Percentiles rank a stretch among this genome's conserved stretches.
Conservation (phyloP, 2,113 vertebrate genomes). For the Puntigrus tetrazona region DNA sequence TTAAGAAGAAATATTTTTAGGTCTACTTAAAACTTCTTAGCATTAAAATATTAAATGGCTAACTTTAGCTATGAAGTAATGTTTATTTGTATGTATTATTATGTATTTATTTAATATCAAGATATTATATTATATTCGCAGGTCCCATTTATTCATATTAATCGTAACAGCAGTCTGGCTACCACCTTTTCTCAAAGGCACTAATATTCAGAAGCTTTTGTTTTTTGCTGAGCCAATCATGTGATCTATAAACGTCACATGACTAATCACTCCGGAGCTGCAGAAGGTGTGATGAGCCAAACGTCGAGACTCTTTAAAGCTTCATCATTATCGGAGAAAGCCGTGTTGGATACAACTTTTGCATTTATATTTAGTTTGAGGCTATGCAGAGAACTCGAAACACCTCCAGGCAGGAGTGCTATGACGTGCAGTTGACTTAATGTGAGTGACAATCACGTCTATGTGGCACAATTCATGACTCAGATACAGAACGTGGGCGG, state of each 20-base stretch:
- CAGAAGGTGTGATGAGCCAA: neutral
- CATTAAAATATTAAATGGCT: too few relatives aligned
- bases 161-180: too few relatives aligned
- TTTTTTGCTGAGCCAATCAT: constrained; percentile 1
- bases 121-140: too few relatives aligned
- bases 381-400: neutral
- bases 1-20: too few relatives aligned
- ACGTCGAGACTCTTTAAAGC: neutral
- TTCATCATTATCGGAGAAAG: neutral
- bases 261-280: neutral
- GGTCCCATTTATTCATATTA: too few relatives aligned
- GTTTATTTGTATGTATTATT: too few relatives aligned
- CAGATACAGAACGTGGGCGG: constrained; percentile 28
- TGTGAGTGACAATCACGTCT: constrained; percentile 7
- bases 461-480: constrained; percentile 29
- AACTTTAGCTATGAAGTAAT: too few relatives aligned
- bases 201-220: neutral
- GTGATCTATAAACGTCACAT: neutral
- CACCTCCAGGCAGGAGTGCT: neutral
- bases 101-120: too few relatives aligned
- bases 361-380: constrained; percentile 12
- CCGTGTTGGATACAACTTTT: neutral
- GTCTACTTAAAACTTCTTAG: too few relatives aligned
- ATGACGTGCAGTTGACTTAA: neutral
- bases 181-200: too few relatives aligned